Evolutionary conservation across 1,140 invertebrate genomes (phyloP), one percentile per base, ranked within the genome.

Genomic region (Andrena cerasifolii): DNA sequence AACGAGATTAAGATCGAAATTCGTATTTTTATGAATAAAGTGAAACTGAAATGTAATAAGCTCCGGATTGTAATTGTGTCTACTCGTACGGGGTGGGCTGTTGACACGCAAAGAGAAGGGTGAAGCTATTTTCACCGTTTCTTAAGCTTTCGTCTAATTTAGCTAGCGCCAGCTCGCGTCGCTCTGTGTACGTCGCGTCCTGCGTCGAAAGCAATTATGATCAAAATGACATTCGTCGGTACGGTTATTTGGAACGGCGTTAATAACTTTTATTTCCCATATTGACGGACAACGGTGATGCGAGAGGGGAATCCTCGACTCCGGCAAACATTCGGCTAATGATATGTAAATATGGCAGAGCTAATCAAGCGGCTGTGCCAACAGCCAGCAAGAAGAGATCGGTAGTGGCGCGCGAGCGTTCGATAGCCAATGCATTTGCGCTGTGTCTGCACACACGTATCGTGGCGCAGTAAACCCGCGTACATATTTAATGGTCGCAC

Each of bases 281-380:
- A 77, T 71, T 77, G 67, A 77, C 75, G 67, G 45, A 70, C 56
- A 70, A 71, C 82, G 76, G 36, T 26, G 68, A 65, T 31, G 53
- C 61, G 70, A 56, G 77, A 65, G 86, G 73, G 80, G 82, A 86
- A 84, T 84, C 83, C 82, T 79, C 79, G 78, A 82, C 85, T 88
- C 86, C 87, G 85, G 88, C 89, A 92, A 91, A 92, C 91, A 91
- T 90, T 91, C 86, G 89, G 83, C 91, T 92, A 91, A 92, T 92
- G 90, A 92, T 91, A 91, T 91, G 91, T 90, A 91, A 91, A 91
- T 91, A 92, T 91, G 89, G 84, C 85, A 77, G 83, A 91, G 89
- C 90, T 92, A 92, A 92, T 92, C 90, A 92, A 92, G 90, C 91
- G 90, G 87, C 89, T 92, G 90, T 89, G 88, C 90, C 85, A 91